A percentile compares a stretch with the other conserved stretches of the same genome.
Evolutionary conservation across 2,797 vertebrate genomes (phyloP).

Genomic region (Astyanax mexicanus): DNA sequence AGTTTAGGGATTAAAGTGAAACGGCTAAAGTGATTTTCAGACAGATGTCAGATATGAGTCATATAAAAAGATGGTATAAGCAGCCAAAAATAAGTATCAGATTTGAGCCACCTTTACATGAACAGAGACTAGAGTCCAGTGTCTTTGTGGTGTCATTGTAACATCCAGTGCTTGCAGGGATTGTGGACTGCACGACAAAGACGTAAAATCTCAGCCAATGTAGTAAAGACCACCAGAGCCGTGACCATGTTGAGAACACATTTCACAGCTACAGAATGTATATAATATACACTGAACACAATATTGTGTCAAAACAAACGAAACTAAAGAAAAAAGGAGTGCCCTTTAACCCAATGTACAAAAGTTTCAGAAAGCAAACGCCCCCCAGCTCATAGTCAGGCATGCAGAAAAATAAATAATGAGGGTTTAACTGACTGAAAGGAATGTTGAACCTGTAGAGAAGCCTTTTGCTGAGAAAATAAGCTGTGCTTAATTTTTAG

Average conservation of each 20-base stretch:
- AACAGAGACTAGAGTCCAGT: no score
- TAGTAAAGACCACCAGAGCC: no score
- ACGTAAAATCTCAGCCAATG: no score
- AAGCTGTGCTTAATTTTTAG: background rate
- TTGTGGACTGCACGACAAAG: background rate
- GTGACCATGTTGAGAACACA: background rate
- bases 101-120: no score
- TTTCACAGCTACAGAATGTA: background rate
- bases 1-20: no score
- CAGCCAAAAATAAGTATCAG: no score
- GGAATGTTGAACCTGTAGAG: constrained; percentile 1
- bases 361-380: background rate
- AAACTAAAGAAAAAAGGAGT: background rate
- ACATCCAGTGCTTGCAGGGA: no score
- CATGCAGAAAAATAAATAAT: constrained; percentile 70
- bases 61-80: no score
- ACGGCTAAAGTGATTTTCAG: no score
- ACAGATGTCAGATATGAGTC: no score
- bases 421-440: constrained; percentile 47
- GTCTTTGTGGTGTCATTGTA: no score
- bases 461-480: background rate
- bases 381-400: background rate
- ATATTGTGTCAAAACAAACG: background rate
- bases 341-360: background rate
- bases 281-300: background rate